These are phyloP conservation scores for Drosophila barbarae DNA, from an alignment of 2,888 invertebrate species.

Conservation along the genomic window DNA sequence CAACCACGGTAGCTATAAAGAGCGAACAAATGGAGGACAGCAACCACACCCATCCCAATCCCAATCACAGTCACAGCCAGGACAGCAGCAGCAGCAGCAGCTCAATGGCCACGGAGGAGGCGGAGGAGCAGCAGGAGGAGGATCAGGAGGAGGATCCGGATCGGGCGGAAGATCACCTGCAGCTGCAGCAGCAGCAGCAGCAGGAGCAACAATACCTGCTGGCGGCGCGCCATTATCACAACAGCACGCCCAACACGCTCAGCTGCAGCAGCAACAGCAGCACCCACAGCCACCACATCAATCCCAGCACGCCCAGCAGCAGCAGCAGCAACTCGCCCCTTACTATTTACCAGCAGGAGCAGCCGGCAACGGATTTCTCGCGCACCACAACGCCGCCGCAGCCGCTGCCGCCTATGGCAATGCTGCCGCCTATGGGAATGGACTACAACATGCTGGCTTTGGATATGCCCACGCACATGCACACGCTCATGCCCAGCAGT, in stretches of 20 bases:
- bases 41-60: constrained; percentile 60
- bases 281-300: constrained; percentile 34
- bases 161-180: constrained; percentile 40
- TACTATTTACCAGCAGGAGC: constrained; percentile 74
- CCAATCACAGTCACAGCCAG: constrained; percentile 49
- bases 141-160: constrained; percentile 25
- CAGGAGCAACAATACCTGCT: constrained; percentile 52
- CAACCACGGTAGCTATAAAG: constrained; percentile 63
- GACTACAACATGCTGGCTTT: constrained; percentile 80
- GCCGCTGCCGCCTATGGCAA: constrained; percentile 74
- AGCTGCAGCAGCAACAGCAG: constrained; percentile 54
- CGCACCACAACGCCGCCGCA: constrained; percentile 69
- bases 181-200: constrained; percentile 34
- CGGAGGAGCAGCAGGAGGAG: constrained; percentile 46
- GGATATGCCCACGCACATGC: constrained; percentile 77
- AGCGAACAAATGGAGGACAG: constrained; percentile 76
- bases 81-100: constrained; percentile 53
- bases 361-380: constrained; percentile 74
- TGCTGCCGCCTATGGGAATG: constrained; percentile 75
- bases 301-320: constrained; percentile 50
- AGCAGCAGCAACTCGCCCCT: constrained; percentile 61
- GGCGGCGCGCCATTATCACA: constrained; percentile 48
- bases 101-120: constrained; percentile 81
- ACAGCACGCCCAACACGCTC: constrained; percentile 45
- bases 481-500: constrained; percentile 64